Conservation (phyloP, 2,113 vertebrate species). For the Edolisoma coerulescens region DNA sequence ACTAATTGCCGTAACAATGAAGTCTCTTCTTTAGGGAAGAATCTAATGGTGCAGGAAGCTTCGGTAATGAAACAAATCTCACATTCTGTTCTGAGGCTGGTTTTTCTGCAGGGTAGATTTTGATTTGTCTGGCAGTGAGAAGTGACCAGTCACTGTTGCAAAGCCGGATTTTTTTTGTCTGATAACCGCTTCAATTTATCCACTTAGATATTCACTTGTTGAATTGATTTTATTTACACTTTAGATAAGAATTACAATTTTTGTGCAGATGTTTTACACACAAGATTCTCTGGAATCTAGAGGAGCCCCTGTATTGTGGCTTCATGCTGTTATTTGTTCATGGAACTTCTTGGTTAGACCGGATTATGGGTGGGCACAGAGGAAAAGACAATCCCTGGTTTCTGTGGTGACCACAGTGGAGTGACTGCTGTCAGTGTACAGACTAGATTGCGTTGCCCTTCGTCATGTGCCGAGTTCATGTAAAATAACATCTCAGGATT, state of each 20-base stretch:
- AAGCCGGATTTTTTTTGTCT: slow-evolving; percentile 59
- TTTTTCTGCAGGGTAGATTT: slow-evolving; percentile 62
- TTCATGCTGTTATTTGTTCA: slow-evolving; percentile 2
- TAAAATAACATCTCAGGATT: background rate
- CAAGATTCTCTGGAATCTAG: background rate
- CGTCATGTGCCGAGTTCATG: background rate
- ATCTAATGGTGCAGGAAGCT: slow-evolving; percentile 52
- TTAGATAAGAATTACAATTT: background rate
- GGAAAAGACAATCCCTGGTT: background rate
- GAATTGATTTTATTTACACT: slow-evolving; percentile 45
- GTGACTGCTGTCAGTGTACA: background rate
- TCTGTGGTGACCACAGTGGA: background rate
- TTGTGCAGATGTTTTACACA: background rate
- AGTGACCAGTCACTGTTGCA: slow-evolving; percentile 51
- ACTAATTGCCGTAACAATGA: slow-evolving; percentile 69
- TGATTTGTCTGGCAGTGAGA: slow-evolving; percentile 59
- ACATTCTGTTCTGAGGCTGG: slow-evolving; percentile 50
- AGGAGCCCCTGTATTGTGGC: background rate
- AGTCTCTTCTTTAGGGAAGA: slow-evolving; percentile 61
- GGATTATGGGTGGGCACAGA: background rate
- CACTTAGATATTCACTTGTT: slow-evolving; percentile 38
- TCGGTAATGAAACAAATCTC: slow-evolving; percentile 58
- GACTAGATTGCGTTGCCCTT: background rate
- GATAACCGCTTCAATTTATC: background rate
- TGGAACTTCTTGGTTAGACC: slow-evolving; percentile 11